A percentile compares a stretch with the other conserved stretches of the same genome.
phyloP scores from a whole-genome alignment of 2,113 vertebrate genomes.

The Tragelaphus imberbis region DNA sequence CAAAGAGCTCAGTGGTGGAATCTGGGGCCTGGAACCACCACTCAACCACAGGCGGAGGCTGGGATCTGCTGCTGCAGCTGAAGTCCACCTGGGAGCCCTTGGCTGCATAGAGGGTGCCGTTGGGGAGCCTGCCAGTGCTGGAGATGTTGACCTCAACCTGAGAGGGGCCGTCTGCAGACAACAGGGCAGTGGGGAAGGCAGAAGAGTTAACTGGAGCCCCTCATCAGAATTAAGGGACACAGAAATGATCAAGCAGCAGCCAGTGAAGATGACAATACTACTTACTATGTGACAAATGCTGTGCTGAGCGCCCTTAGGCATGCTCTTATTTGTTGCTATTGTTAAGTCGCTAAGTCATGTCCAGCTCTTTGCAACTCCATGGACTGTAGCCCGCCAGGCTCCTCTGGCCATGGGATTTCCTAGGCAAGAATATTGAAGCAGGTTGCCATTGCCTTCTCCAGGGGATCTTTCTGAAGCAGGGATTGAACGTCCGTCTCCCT shows the following conservation, averaged over 20 bases:
- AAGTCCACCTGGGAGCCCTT: conserved; percentile 74
- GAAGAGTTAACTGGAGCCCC: neutral
- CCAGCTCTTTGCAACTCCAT: neutral
- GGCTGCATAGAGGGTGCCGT: conserved; percentile 74
- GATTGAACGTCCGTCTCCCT: neutral
- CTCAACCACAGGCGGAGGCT: conserved; percentile 70
- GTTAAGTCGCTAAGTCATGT: neutral
- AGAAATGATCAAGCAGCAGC: neutral
- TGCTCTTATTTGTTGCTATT: neutral
- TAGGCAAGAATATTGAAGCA: neutral
- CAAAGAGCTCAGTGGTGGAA: conserved; percentile 42
- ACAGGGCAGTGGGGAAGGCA: neutral
- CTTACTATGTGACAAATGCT: neutral
- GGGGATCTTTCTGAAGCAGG: neutral
- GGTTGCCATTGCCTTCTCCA: neutral
- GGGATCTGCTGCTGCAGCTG: conserved; percentile 76
- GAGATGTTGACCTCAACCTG: conserved; percentile 67
- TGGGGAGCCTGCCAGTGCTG: conserved; percentile 63
- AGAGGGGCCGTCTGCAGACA: conserved; percentile 77
- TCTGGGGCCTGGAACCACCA: conserved; percentile 72
- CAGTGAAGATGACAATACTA: neutral
- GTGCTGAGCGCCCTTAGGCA: neutral
- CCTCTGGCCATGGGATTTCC: neutral
- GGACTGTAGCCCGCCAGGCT: neutral
- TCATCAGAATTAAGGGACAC: neutral